Conservation (phyloP, 1,140 invertebrate species). For the Panulirus ornatus region DNA sequence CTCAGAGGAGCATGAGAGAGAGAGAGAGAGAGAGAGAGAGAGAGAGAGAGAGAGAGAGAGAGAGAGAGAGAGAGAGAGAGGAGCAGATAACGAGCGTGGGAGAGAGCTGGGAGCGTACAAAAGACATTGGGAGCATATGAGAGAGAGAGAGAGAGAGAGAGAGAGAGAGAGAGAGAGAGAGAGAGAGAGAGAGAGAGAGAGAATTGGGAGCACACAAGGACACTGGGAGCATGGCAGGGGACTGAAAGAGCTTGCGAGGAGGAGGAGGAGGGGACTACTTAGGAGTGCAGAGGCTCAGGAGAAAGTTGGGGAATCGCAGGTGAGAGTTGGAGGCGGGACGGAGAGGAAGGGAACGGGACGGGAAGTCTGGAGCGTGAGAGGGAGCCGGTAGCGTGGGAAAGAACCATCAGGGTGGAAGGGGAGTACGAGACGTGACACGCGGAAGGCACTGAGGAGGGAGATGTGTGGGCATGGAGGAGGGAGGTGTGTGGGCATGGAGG, state of each 20-base stretch:
- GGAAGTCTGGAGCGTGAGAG: no score
- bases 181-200: neutral
- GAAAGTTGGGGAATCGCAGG: neutral
- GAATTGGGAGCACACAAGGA: neutral
- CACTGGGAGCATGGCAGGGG: neutral
- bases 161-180: neutral
- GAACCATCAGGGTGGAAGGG: neutral
- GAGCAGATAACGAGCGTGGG: neutral
- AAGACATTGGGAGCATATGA: neutral
- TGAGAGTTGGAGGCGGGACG: neutral
- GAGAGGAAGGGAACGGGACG: no score
- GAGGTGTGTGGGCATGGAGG: no score
- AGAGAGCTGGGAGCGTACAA: neutral
- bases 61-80: neutral
- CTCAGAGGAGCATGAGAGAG: neutral
- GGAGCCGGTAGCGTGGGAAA: no score
- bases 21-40: neutral
- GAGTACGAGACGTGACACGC: neutral
- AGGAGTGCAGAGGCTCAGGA: neutral
- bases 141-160: neutral
- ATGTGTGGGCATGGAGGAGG: neutral
- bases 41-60: neutral
- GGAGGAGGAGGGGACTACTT: neutral
- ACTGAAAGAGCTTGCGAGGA: neutral
- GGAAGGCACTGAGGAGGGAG: neutral